Conservation (phyloP, 2,797 vertebrate species). For the Neostethus bicornis region DNA sequence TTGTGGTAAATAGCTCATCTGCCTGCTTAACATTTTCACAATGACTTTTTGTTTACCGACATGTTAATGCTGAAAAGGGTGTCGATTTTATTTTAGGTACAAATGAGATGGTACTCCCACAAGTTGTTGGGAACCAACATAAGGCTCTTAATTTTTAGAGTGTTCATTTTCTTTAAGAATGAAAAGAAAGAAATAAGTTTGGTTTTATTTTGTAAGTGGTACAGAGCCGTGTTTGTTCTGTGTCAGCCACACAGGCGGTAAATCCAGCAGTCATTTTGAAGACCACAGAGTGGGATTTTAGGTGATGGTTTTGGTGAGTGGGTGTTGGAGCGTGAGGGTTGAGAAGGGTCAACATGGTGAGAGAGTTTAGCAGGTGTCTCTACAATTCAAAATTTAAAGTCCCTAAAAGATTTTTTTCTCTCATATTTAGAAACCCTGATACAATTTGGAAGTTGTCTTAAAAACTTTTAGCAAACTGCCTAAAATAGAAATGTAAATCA, state of each 20-base stretch:
- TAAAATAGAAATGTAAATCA: constrained; percentile 32
- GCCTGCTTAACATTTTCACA: constrained; percentile 76
- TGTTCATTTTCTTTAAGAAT: constrained; percentile 73
- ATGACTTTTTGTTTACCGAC: constrained; percentile 79
- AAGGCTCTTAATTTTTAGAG: constrained; percentile 78
- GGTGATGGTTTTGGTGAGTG: constrained; percentile 21
- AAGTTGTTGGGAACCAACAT: constrained; percentile 70
- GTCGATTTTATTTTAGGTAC: constrained; percentile 68
- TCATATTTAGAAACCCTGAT: constrained; percentile 55
- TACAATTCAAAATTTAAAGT: constrained; percentile 65
- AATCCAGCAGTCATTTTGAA: constrained; percentile 67
- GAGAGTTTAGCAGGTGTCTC: constrained; percentile 56
- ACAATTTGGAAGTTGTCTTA: constrained; percentile 41
- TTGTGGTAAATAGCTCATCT: constrained; percentile 89
- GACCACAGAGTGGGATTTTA: constrained; percentile 59
- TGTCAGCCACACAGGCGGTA: constrained; percentile 59
- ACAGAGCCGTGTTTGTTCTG: constrained; percentile 63
- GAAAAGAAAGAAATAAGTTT: constrained; percentile 39
- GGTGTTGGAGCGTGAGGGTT: constrained; percentile 29
- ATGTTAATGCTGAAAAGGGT: constrained; percentile 74
- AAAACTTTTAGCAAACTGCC: constrained; percentile 40
- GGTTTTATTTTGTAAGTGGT: constrained; percentile 57
- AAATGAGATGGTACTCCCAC: constrained; percentile 65
- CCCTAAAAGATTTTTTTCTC: constrained; percentile 60
- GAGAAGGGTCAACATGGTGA: constrained; percentile 41